Percentiles rank a stretch among this genome's conserved stretches.
These are phyloP conservation scores for Chiloscyllium punctatum DNA, from an alignment of 2,797 vertebrate genomes.

Conservation along the genomic window DNA sequence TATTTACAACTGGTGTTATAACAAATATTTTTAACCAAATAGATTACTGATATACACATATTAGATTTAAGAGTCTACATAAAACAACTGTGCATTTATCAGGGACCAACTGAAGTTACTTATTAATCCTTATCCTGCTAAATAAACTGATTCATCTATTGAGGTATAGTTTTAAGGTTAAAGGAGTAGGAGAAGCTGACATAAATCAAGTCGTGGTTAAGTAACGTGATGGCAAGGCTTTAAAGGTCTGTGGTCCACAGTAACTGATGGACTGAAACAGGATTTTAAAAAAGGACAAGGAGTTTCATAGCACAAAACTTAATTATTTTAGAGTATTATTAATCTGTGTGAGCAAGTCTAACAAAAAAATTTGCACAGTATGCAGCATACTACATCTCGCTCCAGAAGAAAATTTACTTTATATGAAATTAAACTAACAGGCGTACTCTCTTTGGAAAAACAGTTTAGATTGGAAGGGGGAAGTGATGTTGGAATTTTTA, in stretches of 20 bases:
- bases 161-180: neutral
- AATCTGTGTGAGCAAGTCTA: neutral
- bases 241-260: neutral
- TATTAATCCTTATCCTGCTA: neutral
- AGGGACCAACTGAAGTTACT: neutral
- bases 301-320: neutral
- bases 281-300: neutral
- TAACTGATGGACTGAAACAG: neutral
- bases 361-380: neutral
- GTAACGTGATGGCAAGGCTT: neutral
- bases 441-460: neutral
- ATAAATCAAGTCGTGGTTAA: neutral
- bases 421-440: neutral
- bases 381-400: neutral
- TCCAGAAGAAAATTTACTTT: neutral
- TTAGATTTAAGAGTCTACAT: neutral
- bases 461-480: neutral
- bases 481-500: neutral
- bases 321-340: neutral
- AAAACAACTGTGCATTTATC: neutral
- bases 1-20: neutral
- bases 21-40: neutral
- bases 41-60: neutral
- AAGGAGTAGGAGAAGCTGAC: neutral
- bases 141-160: slow-evolving; percentile 14